These are phyloP conservation scores for Lypha dubia DNA, from an alignment of 2,888 invertebrate species.

Conservation along the genomic window DNA sequence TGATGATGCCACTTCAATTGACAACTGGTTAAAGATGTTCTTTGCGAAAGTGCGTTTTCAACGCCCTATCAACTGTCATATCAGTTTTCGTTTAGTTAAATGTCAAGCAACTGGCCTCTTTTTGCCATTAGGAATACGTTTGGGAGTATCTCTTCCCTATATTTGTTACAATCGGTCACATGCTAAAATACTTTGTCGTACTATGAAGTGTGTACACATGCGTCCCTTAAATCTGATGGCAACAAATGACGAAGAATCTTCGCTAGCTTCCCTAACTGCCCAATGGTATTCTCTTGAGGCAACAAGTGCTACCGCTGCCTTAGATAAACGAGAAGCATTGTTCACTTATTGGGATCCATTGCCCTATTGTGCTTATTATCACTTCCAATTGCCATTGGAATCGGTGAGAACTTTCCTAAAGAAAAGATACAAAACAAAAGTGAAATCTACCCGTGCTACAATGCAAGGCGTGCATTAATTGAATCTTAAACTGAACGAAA, in stretches of 20 bases:
- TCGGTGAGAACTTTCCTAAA: slow-evolving; percentile 85
- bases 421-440: slow-evolving; percentile 81
- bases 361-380: slow-evolving; percentile 93
- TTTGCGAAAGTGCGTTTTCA: slow-evolving; percentile 87
- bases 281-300: slow-evolving; percentile 86
- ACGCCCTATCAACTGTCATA: slow-evolving; percentile 89
- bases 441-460: slow-evolving; percentile 68
- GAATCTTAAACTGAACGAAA: background rate
- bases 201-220: slow-evolving; percentile 85
- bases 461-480: slow-evolving; percentile 79
- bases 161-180: slow-evolving; percentile 86
- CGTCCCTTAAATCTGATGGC: slow-evolving; percentile 84
- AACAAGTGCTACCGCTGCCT: slow-evolving; percentile 82
- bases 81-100: slow-evolving; percentile 90
- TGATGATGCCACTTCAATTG: slow-evolving; percentile 85
- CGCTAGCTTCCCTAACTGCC: slow-evolving; percentile 73
- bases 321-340: slow-evolving; percentile 91
- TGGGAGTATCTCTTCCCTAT: slow-evolving; percentile 92
- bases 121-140: slow-evolving; percentile 88
- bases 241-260: slow-evolving; percentile 72
- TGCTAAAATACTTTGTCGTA: slow-evolving; percentile 86
- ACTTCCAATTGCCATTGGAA: slow-evolving; percentile 89
- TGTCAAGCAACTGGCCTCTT: slow-evolving; percentile 85
- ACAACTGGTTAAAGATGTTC: slow-evolving; percentile 89
- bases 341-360: slow-evolving; percentile 93